phyloP scores from a whole-genome alignment of 2,888 invertebrate genomes.

The Diarsia dahlii region DNA sequence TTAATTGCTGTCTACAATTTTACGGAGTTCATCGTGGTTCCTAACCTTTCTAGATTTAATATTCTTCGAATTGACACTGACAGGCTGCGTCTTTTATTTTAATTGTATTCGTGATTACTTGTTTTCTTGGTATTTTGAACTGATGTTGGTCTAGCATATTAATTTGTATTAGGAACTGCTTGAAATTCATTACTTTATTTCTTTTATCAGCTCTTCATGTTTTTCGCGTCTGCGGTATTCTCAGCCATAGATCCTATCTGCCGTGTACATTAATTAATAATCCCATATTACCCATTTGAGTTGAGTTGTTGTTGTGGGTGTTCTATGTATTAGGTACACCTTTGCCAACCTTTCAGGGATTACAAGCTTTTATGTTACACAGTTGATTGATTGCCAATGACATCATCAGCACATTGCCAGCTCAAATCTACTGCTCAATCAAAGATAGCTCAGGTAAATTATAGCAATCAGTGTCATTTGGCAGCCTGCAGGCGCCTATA shows the following conservation, averaged over 20 bases:
- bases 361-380: too few species aligned
- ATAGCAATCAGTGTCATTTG: constrained; percentile 46
- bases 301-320: too few species aligned
- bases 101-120: neutral
- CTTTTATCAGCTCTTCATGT: neutral
- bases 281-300: too few species aligned
- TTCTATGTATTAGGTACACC: too few species aligned
- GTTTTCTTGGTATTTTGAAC: neutral
- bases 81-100: neutral
- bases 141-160: neutral
- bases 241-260: neutral
- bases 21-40: neutral
- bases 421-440: neutral
- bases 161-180: neutral
- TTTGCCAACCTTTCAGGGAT: too few species aligned
- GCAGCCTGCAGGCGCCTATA: constrained; percentile 20
- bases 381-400: neutral
- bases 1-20: constrained; percentile 3
- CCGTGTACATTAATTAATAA: neutral
- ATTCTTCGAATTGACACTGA: neutral
- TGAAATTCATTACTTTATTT: neutral
- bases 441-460: constrained; percentile 9
- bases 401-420: constrained; percentile 16
- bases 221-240: neutral
- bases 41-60: neutral